Base-by-base conservation (phyloP, 2,113 vertebrate genomes). In the Engraulis encrasicolus region DNA sequence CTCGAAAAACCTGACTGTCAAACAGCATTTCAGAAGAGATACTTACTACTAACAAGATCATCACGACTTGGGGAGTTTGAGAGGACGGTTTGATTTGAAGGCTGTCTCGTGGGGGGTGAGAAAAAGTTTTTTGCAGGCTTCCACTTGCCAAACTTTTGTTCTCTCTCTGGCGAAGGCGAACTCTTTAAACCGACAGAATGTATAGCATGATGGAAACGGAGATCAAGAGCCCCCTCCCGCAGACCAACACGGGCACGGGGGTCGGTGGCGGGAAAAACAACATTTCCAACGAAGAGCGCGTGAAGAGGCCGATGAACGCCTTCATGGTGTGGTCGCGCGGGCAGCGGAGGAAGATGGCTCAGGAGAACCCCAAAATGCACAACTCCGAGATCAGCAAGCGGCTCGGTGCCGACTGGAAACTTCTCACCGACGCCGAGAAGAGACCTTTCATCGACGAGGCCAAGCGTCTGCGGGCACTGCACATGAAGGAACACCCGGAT, bases 401-500 rank as follows among this genome's bases (percentile, higher is more conserved):
- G 17, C 92, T 99, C 0, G 98, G 98, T 0, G 98, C 98, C 6
- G 98, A 99, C 93, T 99, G 98, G 98, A 99, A 99, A 93, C 96
- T 99, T 91, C 94, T 99, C 86, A 98, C 96, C 45, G 98, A 99
- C 90, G 95, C 97, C 0, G 98, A 99, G 89, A 99, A 99, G 92
- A 94, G 98, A 82, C 98, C 98, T 19, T 99, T 98, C 95, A 99
- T 99, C 89, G 98, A 99, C 91, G 98, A 99, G 92, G 98, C 98
- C 91, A 99, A 99, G 92, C 93, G 98, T 7, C 95, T 99, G 85
- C 95, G 98, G 83, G 98, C 98, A 0, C 96, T 99, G 93, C 98
- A 99, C 94, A 99, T 99, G 98, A 99, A 99, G 95, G 98, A 99
- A 90, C 97, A 99, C 82, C 98, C 98, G 96, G 98, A 99, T 97